Base-by-base conservation (phyloP, 2,888 invertebrate species). In the Carcina quercana region DNA sequence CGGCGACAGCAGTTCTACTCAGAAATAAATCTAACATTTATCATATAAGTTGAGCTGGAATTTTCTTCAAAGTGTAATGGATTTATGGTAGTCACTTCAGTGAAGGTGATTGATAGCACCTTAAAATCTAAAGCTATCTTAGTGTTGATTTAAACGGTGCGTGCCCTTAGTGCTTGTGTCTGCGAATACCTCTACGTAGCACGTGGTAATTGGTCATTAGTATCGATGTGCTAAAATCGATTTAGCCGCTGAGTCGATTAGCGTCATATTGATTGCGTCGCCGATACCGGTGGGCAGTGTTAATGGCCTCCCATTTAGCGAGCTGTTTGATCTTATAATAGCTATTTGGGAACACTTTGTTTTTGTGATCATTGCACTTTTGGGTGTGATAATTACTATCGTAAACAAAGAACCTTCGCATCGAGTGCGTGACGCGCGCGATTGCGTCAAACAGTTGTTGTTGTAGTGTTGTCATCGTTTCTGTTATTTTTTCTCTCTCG, bases 191-290 rank as follows among this genome's bases (percentile, higher is more conserved):
- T 63, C 37, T 55, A 60, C 50, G 52, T 42, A 49, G 47, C 52
- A 46, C 54, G 59, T 64, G 59, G 60, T 72, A 69, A 72, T 78
- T 72, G 68, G 62, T 68, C 52, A 70, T 79, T 78, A 78, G 72
- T 68, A 69, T 53, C 55, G 59, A 72, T 53, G 69, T 73, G 76
- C 74, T 76, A 74, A 79, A 75, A 78, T 65, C 47, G 51, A 66
- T 58, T 69, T 57, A 53, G 56, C 61, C 47, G 59, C 47, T 46
- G 53, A 53, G 53, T 66, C 69, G 65, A 70, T 74, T 72, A 73
- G 67, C 68, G 55, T 63, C 49, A 51, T 57, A 65, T 67, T 64
- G 68, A 72, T 69, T 66, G 65, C 59, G 63, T 55, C 60, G 55
- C 55, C 56, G 58, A 59, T 62, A 55, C 45, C 53, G 49, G 69